phyloP scores from a whole-genome alignment of 2,797 vertebrate genomes.

The Phoxinus dragarum region DNA sequence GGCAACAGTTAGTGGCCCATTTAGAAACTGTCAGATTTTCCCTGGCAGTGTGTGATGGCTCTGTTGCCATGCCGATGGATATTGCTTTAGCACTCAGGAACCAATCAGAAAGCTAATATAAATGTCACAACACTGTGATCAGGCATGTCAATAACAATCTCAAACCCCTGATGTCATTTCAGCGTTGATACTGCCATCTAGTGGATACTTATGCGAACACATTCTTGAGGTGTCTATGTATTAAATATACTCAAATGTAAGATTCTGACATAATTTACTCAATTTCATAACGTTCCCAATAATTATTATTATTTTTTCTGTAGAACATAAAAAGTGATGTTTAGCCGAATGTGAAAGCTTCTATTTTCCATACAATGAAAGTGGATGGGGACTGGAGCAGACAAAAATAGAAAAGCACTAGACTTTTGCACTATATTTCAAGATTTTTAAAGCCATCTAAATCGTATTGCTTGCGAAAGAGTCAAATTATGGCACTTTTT shows the following conservation, averaged over 20 bases:
- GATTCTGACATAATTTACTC: accelerated
- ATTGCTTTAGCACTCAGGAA: conserved; percentile 49
- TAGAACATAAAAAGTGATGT: neutral
- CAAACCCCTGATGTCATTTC: neutral
- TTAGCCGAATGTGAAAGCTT: neutral
- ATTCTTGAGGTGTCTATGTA: neutral
- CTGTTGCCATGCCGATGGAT: conserved; percentile 74
- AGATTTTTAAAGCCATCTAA: neutral
- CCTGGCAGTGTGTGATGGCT: conserved; percentile 69
- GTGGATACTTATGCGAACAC: conserved; percentile 61
- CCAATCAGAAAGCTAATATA: conserved; percentile 39
- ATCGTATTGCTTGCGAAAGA: neutral
- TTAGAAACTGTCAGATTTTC: conserved; percentile 74
- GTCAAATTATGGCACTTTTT: neutral
- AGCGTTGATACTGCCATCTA: conserved; percentile 59
- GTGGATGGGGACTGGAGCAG: neutral
- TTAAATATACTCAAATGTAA: neutral
- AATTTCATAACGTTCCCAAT: neutral
- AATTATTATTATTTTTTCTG: neutral
- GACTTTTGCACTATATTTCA: neutral
- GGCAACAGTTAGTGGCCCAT: conserved; percentile 69
- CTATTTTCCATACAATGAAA: neutral
- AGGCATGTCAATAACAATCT: conserved; percentile 12
- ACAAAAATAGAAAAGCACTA: neutral
- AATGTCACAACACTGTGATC: conserved; percentile 47